Evolutionary conservation across 2,888 invertebrate genomes (phyloP), one percentile per base, ranked within the genome.

Genomic region (Patella pellucida): DNA sequence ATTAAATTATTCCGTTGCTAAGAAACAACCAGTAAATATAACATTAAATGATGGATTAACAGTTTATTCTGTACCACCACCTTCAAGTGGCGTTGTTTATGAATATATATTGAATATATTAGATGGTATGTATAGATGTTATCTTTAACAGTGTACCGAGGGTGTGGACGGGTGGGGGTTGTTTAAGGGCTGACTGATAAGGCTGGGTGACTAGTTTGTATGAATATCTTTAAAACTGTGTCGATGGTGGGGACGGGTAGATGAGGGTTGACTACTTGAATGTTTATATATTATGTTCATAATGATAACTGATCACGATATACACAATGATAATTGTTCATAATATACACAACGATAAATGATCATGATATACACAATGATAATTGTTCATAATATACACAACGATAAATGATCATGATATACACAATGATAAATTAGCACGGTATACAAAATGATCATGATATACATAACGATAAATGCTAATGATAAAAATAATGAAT

Each of bases 71-170:
- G 84, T 85, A 62, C 86, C 86, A 23, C 85, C 87, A 16, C 88
- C 88, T 51, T 85, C 85, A 51, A 84, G 87, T 79, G 87, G 86
- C 11, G 81, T 83, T 54, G 83, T 89, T 41, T 74, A 85, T 75
- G 78, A 85, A 75, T 83, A 85, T 31, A 87, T 89, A 16, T 80
- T 89, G 2, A 86, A 85, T 67, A 85, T 89, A 27, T 70, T 89
- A 19, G 81, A 86, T 71, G 86, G 89, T 88, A 79, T 68, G 82
- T 80, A 67, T n/a, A 50, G n/a, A 50, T 71, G 7, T 71, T 50
- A 16, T 71, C 51, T 15, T 50, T 14, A 50, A n/a, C 16, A 71
- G 7, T 5, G 51, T 3, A n/a, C 9, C 7, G 5, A 4, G 27
- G 27, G 27, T 27, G 27, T 27, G 27, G n/a, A n/a, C n/a, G n/a